phyloP scores from a whole-genome alignment of 2,888 invertebrate genomes.

The Protodeltote pygarga region DNA sequence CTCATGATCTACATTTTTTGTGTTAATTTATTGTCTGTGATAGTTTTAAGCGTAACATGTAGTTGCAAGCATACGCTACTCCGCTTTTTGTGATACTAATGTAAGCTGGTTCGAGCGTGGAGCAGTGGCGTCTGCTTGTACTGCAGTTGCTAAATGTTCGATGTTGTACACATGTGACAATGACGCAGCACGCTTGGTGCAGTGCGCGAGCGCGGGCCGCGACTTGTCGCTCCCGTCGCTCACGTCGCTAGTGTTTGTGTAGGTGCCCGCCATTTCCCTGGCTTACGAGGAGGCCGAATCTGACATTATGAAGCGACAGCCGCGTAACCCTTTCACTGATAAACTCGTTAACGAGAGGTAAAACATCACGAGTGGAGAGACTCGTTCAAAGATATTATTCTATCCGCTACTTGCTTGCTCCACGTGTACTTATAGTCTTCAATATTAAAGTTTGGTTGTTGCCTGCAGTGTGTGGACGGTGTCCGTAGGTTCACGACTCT shows the following conservation, averaged over 20 bases:
- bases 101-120: neutral
- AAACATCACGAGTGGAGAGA: slow-evolving; percentile 78
- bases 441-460: slow-evolving; percentile 82
- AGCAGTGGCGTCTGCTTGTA: slow-evolving; percentile 56
- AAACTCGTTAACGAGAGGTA: slow-evolving; percentile 99
- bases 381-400: slow-evolving; percentile 82
- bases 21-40: slow-evolving; percentile 75
- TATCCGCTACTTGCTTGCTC: slow-evolving; percentile 86
- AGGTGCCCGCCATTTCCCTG: slow-evolving; percentile 99
- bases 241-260: slow-evolving; percentile 87
- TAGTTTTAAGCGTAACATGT: slow-evolving; percentile 73
- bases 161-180: slow-evolving; percentile 81
- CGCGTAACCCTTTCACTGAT: slow-evolving; percentile 98
- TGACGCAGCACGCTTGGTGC: slow-evolving; percentile 73
- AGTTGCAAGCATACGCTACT: slow-evolving; percentile 70
- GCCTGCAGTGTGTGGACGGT: slow-evolving; percentile 78
- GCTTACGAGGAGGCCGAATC: slow-evolving; percentile 99
- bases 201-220: slow-evolving; percentile 51
- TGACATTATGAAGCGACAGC: slow-evolving; percentile 99
- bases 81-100: slow-evolving; percentile 2
- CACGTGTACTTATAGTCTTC: slow-evolving; percentile 81
- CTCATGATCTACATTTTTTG: slow-evolving; percentile 76
- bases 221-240: slow-evolving; percentile 60
- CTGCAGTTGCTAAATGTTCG: slow-evolving; percentile 72
- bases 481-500: slow-evolving; percentile 66